Percentiles rank a stretch among this genome's conserved stretches.
Conservation (phyloP, 2,888 invertebrate genomes). For the Prosapia bicincta region DNA sequence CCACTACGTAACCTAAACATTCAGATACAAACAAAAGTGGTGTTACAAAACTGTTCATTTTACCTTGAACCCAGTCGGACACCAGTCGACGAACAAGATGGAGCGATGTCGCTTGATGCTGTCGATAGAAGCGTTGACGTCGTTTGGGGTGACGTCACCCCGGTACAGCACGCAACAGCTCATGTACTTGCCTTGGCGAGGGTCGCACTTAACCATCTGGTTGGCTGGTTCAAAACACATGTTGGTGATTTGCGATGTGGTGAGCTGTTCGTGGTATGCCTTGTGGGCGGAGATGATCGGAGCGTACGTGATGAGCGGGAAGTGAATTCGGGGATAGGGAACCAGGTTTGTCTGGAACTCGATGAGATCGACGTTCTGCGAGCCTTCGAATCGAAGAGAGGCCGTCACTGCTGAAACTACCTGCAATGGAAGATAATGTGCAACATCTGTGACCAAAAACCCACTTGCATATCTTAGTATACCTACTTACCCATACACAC, state of each 20-base stretch:
- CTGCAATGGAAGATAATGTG: too few relatives aligned
- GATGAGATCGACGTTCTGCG: constrained; percentile 60
- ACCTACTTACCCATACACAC: too few relatives aligned
- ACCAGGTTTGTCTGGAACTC: constrained; percentile 72
- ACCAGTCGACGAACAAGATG: constrained; percentile 93
- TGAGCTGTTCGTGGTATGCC: constrained; percentile 70
- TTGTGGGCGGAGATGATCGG: constrained; percentile 70
- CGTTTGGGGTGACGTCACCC: constrained; percentile 87
- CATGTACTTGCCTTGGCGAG: constrained; percentile 80
- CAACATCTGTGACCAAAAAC: too few relatives aligned
- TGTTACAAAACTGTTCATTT: too few relatives aligned
- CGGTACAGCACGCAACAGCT: constrained; percentile 82
- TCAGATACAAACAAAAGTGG: too few relatives aligned
- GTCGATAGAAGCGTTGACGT: constrained; percentile 81
- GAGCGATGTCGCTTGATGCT: constrained; percentile 70
- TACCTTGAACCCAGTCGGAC: constrained; percentile 89
- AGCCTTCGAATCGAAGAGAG: constrained; percentile 82
- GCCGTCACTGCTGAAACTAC: constrained; percentile 76
- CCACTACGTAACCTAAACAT: too few relatives aligned
- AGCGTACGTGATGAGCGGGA: constrained; percentile 71
- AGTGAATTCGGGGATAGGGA: constrained; percentile 91
- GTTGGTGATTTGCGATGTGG: constrained; percentile 57
- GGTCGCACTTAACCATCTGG: constrained; percentile 90
- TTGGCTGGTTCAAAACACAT: constrained; percentile 86
- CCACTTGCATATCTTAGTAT: too few relatives aligned